Conservation (phyloP, 2,888 invertebrate species). For the Ophion slaviceki region DNA sequence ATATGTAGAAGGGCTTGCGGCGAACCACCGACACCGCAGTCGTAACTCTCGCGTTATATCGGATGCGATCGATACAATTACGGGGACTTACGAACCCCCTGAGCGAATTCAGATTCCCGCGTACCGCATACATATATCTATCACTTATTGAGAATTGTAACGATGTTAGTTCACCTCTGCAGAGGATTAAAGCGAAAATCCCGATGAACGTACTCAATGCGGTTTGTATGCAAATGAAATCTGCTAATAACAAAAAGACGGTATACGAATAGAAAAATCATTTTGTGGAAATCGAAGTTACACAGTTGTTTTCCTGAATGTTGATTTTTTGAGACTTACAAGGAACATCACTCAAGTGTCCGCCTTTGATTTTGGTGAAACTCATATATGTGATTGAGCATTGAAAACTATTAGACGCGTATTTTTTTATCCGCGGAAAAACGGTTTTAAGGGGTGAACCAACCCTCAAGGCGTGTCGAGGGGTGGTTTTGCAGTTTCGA, state of each 20-base stretch:
- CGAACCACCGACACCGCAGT: slow-evolving; percentile 10
- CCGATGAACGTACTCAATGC: not conserved
- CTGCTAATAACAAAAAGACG: not conserved
- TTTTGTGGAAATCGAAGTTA: not conserved
- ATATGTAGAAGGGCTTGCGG: slow-evolving; percentile 28
- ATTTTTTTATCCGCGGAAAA: too few relatives aligned
- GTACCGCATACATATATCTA: slow-evolving; percentile 1
- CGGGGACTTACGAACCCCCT: slow-evolving; percentile 12
- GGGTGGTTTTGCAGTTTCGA: too few relatives aligned
- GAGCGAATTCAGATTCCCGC: not conserved
- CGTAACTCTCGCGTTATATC: not conserved
- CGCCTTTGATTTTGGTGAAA: too few relatives aligned
- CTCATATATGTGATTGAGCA: too few relatives aligned
- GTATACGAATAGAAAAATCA: not conserved
- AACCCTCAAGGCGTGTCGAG: too few relatives aligned
- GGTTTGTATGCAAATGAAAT: not conserved
- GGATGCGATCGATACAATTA: slow-evolving; percentile 42
- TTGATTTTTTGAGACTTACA: too few relatives aligned
- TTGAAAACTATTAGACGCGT: too few relatives aligned
- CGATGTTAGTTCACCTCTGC: not conserved
- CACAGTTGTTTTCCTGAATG: not conserved
- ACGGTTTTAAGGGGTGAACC: too few relatives aligned
- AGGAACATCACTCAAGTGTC: too few relatives aligned
- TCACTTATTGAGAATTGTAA: slow-evolving; percentile 12
- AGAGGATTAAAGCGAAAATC: not conserved